phyloP scores from a whole-genome alignment of 2,797 vertebrate genomes.

The Merluccius polli region DNA sequence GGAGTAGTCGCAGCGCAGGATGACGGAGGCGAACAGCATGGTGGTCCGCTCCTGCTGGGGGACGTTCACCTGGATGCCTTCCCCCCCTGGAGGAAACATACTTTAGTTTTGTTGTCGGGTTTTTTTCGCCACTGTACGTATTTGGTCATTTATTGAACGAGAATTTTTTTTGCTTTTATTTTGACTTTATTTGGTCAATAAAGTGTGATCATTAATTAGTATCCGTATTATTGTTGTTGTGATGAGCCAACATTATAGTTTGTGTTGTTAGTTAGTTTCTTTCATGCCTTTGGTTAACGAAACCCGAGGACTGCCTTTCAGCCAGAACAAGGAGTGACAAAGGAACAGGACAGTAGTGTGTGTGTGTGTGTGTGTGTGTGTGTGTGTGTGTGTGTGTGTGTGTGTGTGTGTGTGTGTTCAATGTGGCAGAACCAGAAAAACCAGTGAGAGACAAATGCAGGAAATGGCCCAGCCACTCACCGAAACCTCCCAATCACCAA shows the following conservation, averaged over 20 bases:
- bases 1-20: constrained; percentile 86
- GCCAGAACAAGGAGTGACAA: background rate
- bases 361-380: constrained; percentile 4
- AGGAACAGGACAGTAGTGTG: constrained; percentile 26
- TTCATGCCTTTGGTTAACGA: too few relatives aligned
- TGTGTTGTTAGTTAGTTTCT: background rate
- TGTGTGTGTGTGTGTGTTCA: constrained; percentile 22
- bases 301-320: background rate
- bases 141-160: background rate
- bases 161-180: background rate
- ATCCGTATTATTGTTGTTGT: background rate
- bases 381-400: background rate
- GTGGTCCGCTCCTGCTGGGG: constrained; percentile 60
- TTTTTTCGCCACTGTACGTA: too few relatives aligned
- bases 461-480: constrained; percentile 47
- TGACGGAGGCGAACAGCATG: constrained; percentile 77
- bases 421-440: constrained; percentile 67
- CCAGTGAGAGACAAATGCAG: constrained; percentile 58
- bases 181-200: background rate
- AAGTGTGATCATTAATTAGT: background rate
- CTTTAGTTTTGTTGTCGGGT: too few relatives aligned
- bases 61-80: constrained; percentile 62
- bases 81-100: constrained; percentile 43
- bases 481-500: constrained; percentile 45
- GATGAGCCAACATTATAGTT: background rate